phyloP scores from a whole-genome alignment of 2,113 vertebrate species.

The Varanus komodoensis region DNA sequence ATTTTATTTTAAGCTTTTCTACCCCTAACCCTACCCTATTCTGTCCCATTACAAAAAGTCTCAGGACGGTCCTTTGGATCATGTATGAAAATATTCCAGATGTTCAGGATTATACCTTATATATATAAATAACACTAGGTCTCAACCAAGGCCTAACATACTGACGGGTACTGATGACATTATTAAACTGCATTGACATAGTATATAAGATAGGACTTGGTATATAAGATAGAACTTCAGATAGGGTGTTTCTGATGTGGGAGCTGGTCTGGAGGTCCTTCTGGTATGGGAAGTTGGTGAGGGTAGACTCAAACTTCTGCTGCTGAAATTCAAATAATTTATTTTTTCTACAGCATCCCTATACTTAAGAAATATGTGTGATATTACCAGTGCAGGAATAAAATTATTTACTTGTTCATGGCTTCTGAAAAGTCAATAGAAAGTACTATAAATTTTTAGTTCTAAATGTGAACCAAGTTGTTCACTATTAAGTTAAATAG shows the following conservation, averaged over 20 bases:
- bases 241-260: too few relatives aligned
- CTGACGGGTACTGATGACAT: too few relatives aligned
- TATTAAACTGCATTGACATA: not conserved
- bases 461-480: constrained; percentile 33
- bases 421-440: not conserved
- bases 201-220: not conserved
- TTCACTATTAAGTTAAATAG: constrained; percentile 24
- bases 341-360: not conserved
- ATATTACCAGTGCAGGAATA: not conserved
- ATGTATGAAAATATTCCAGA: not conserved
- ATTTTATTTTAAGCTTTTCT: too few relatives aligned
- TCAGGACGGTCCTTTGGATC: not conserved
- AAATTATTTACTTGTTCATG: not conserved
- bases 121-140: not conserved
- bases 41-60: too few relatives aligned
- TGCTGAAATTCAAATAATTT: not conserved
- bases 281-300: not conserved
- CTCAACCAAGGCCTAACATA: not conserved
- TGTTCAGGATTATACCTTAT: not conserved
- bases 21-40: too few relatives aligned
- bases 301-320: not conserved
- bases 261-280: not conserved
- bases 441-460: not conserved
- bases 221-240: too few relatives aligned
- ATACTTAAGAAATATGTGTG: constrained; percentile 34